Conservation (phyloP, 2,113 vertebrate species). For the Phainopepla nitens region DNA sequence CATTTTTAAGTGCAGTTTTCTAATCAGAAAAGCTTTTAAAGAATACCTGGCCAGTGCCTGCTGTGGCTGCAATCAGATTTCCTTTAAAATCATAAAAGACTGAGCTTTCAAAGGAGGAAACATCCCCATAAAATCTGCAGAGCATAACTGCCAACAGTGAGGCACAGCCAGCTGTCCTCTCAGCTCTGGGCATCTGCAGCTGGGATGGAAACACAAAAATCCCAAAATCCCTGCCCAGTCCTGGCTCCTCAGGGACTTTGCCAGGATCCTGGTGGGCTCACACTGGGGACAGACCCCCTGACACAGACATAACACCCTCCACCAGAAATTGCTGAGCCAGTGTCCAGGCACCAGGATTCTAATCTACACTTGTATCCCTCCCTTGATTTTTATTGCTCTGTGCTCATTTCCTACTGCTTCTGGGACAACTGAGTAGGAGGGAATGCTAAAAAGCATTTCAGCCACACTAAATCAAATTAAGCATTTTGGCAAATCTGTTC, state of each 20-base stretch:
- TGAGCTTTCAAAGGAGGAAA: not conserved
- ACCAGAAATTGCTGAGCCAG: not conserved
- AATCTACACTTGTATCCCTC: not conserved
- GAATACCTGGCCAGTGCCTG: not conserved
- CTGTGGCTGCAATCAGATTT: not conserved
- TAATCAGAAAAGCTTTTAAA: constrained; percentile 5
- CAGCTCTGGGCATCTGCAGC: not conserved
- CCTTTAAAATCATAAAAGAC: not conserved
- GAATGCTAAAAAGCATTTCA: not conserved
- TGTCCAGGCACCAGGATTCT: fast-evolving
- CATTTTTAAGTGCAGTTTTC: not conserved
- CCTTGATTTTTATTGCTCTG: not conserved
- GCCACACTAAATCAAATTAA: not conserved
- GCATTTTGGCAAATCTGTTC: not conserved
- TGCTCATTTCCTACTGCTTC: not conserved
- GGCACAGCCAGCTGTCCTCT: not conserved
- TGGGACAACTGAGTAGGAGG: not conserved
- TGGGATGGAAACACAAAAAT: not conserved
- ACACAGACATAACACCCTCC: not conserved
- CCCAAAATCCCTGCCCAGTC: not conserved
- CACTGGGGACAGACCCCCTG: not conserved
- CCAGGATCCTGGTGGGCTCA: not conserved
- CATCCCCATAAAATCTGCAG: not conserved
- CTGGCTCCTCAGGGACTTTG: not conserved
- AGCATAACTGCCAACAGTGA: not conserved